phyloP scores from a whole-genome alignment of 2,888 invertebrate genomes.

The Macrosiphum euphorbiae region DNA sequence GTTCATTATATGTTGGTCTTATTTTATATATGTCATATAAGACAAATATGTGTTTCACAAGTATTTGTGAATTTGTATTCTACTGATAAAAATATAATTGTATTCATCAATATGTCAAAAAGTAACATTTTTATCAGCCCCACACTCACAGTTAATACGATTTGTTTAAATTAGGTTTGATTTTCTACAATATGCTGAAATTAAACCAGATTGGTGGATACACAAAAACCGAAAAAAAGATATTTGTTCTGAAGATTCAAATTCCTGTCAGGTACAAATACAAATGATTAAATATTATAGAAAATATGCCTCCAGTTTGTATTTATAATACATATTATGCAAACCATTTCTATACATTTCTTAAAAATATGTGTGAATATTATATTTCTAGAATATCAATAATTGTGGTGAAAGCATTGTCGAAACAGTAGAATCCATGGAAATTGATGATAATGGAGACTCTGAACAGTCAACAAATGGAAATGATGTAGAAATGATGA shows the following conservation, averaged over 20 bases:
- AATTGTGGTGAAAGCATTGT: not conserved
- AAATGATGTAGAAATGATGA: not conserved
- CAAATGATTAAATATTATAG: not conserved
- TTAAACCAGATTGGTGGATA: not conserved
- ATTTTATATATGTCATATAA: not conserved
- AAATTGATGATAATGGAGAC: not conserved
- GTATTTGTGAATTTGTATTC: not conserved
- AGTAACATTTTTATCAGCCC: not conserved
- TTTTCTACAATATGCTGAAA: not conserved
- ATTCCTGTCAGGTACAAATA: not conserved
- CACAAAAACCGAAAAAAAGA: not conserved
- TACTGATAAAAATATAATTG: not conserved
- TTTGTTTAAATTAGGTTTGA: constrained; percentile 11
- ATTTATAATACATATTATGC: not conserved
- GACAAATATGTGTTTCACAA: not conserved
- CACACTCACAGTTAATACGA: not conserved
- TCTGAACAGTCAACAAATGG: not conserved
- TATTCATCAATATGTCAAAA: not conserved
- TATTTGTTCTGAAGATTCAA: not conserved
- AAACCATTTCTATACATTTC: not conserved
- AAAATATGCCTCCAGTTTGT: not conserved
- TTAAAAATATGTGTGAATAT: not conserved
- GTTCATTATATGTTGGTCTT: not conserved
- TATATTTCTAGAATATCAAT: not conserved
- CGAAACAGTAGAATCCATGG: not conserved